Conservation (phyloP, 2,113 vertebrate genomes). For the Peucedramus taeniatus region DNA sequence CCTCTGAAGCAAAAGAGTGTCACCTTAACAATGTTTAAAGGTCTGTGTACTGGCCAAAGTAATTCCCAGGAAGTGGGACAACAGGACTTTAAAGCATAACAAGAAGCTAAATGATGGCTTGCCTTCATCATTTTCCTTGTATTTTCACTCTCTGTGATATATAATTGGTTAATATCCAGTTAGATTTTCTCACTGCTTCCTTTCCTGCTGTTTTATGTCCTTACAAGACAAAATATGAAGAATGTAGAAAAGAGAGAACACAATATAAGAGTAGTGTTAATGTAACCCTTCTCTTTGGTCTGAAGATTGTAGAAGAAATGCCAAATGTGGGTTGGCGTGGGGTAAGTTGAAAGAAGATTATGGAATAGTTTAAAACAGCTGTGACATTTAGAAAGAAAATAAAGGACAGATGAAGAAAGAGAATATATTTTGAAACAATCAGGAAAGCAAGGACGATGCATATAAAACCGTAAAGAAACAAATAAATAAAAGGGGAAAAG, state of each 20-base stretch:
- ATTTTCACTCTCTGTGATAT: not conserved
- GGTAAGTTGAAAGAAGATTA: not conserved
- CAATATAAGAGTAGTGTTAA: not conserved
- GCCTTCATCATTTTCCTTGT: accelerated
- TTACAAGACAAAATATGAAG: not conserved
- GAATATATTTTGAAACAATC: not conserved
- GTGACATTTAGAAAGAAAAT: not conserved
- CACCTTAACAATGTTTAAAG: not conserved
- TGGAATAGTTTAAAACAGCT: not conserved
- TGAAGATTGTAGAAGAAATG: not conserved
- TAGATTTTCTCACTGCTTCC: not conserved
- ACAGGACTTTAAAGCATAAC: not conserved
- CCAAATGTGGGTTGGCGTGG: not conserved
- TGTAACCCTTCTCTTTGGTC: not conserved
- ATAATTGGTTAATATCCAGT: not conserved
- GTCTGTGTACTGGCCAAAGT: not conserved
- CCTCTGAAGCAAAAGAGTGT: not conserved
- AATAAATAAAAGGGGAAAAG: not conserved
- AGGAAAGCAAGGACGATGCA: not conserved
- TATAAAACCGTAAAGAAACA: not conserved
- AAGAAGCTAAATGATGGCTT: not conserved
- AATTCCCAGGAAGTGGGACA: not conserved
- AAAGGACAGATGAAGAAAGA: not conserved
- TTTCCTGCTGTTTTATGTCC: not conserved
- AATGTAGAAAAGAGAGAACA: not conserved